Conservation (phyloP, 1,140 invertebrate genomes). For the Nixonia krombeini region DNA sequence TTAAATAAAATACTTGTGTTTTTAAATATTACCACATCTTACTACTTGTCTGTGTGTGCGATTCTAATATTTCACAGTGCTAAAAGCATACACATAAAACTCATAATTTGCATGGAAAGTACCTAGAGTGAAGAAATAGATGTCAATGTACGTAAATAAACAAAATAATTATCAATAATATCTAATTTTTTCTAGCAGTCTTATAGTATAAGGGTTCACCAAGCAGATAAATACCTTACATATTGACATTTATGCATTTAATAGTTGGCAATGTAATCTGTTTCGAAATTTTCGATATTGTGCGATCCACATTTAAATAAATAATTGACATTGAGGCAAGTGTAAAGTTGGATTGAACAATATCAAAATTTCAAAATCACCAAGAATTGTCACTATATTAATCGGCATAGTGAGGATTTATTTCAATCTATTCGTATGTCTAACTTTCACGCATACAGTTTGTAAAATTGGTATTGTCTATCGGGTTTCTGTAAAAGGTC, state of each 20-base stretch:
- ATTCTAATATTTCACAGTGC: no score
- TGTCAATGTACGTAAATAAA: no score
- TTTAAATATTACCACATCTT: no score
- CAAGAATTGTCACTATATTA: not conserved
- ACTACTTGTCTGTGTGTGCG: no score
- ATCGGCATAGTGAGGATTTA: not conserved
- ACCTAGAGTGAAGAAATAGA: no score
- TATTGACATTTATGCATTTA: slow-evolving; percentile 26
- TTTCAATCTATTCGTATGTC: slow-evolving; percentile 11
- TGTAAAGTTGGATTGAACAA: slow-evolving; percentile 3
- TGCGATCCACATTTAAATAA: slow-evolving; percentile 7
- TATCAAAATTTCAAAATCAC: slow-evolving; percentile 11
- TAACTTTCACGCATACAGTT: slow-evolving; percentile 24
- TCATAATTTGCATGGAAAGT: no score
- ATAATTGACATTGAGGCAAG: slow-evolving; percentile 19
- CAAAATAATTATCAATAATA: no score
- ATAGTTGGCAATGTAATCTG: slow-evolving; percentile 15
- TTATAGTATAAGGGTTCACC: slow-evolving; percentile 27
- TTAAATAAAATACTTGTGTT: no score
- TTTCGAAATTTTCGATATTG: slow-evolving; percentile 9
- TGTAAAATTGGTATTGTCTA: slow-evolving; percentile 45
- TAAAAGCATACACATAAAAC: no score
- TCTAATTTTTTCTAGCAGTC: slow-evolving; percentile 21
- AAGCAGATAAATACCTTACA: slow-evolving; percentile 25
- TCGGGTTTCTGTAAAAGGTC: slow-evolving; percentile 26